phyloP scores from a whole-genome alignment of 2,797 vertebrate genomes.

The Thunnus albacares region DNA sequence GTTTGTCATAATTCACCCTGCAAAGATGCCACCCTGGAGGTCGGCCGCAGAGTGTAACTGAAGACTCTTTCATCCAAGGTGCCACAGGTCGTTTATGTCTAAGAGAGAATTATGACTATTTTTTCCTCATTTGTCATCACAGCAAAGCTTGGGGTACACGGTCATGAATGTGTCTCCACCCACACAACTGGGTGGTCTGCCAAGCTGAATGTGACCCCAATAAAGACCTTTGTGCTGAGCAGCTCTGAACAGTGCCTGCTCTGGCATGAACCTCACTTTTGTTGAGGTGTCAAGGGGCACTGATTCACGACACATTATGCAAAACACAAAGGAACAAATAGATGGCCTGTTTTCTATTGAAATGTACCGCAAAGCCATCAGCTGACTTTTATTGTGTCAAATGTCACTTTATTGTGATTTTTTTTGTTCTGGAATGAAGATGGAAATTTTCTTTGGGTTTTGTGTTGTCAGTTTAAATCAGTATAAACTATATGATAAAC shows the following conservation, averaged over 20 bases:
- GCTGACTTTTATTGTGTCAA: constrained; percentile 39
- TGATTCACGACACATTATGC: constrained; percentile 71
- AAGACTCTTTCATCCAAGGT: constrained; percentile 68
- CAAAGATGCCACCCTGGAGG: constrained; percentile 59
- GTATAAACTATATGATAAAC: background rate
- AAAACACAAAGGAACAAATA: constrained; percentile 57
- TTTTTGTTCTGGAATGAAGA: constrained; percentile 15
- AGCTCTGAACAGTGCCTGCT: constrained; percentile 59
- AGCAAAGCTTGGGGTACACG: constrained; percentile 50
- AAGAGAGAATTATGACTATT: constrained; percentile 71
- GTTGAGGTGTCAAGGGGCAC: constrained; percentile 63
- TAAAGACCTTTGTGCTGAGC: constrained; percentile 68
- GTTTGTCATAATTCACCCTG: constrained; percentile 61
- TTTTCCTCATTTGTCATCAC: constrained; percentile 72
- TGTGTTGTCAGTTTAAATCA: constrained; percentile 1
- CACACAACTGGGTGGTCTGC: constrained; percentile 82
- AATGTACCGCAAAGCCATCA: constrained; percentile 22
- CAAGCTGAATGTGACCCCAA: constrained; percentile 72
- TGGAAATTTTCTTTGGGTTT: constrained; percentile 3
- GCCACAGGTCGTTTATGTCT: constrained; percentile 67
- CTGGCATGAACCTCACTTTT: constrained; percentile 74
- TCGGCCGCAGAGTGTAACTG: constrained; percentile 59
- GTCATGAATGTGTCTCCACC: constrained; percentile 64
- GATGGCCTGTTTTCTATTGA: constrained; percentile 50
- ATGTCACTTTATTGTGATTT: constrained; percentile 5